Conservation (phyloP, 2,113 vertebrate species). For the Myrmecobius fasciatus region DNA sequence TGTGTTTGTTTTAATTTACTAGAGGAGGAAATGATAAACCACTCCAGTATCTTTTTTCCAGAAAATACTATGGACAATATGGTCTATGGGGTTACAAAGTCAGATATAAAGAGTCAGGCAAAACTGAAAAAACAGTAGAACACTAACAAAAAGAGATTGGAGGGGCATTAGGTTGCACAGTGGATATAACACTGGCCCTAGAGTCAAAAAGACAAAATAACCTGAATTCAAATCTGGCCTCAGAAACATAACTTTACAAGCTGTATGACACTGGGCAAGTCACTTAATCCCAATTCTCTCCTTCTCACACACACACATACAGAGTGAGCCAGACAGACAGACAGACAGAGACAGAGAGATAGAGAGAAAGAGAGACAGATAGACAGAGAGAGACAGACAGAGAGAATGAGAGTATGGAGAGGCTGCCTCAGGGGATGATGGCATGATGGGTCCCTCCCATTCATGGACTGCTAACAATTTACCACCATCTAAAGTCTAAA, state of each 20-base stretch:
- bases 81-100: no score
- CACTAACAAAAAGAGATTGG: no score
- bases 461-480: neutral
- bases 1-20: no score
- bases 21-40: no score
- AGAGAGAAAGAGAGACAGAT: neutral
- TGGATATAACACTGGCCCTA: neutral
- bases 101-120: no score
- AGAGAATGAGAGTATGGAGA: neutral
- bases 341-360: neutral
- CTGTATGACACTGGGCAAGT: neutral
- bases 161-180: neutral
- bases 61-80: no score
- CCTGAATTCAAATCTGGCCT: neutral
- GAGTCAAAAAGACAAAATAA: neutral
- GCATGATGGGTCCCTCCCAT: neutral
- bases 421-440: neutral
- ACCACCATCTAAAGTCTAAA: neutral
- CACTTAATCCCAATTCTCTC: neutral
- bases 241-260: neutral
- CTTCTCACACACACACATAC: no score
- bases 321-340: no score
- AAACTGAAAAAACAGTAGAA: no score
- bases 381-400: no score
- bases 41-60: no score